A percentile compares a stretch with the other conserved stretches of the same genome.
Conservation (phyloP, 2,797 vertebrate genomes). For the Notamacropus eugenii region DNA sequence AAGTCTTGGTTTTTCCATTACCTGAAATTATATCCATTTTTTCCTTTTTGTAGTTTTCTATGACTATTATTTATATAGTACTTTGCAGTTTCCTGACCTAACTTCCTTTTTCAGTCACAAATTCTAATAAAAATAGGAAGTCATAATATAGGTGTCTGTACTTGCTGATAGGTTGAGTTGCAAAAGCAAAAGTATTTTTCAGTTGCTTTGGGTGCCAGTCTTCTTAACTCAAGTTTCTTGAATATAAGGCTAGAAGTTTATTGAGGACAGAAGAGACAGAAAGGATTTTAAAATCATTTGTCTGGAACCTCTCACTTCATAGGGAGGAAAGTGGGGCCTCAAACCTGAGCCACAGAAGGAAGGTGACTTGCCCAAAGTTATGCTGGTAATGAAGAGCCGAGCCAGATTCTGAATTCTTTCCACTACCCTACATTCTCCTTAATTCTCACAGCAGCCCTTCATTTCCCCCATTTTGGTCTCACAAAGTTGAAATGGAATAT, state of each 20-base stretch:
- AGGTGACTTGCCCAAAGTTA: background rate
- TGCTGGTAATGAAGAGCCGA: background rate
- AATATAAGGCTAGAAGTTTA: background rate
- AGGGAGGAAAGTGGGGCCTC: background rate
- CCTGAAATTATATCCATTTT: background rate
- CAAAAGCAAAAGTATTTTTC: background rate
- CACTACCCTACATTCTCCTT: background rate
- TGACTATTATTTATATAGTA: background rate
- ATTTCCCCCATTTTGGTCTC: background rate
- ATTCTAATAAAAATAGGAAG: slow-evolving; percentile 7
- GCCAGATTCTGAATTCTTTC: background rate
- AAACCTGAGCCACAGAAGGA: background rate
- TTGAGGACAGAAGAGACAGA: background rate
- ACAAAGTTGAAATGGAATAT: background rate
- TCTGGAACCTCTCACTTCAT: background rate
- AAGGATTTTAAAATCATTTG: background rate
- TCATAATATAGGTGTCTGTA: background rate
- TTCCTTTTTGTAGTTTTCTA: background rate
- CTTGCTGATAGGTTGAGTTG: background rate
- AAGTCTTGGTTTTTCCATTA: background rate
- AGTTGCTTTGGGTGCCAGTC: background rate
- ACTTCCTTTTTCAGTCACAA: background rate
- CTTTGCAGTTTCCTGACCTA: background rate
- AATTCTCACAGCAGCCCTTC: background rate
- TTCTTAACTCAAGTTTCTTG: background rate